These are phyloP conservation scores for Lasioglossum leucozonium DNA, from an alignment of 2,888 invertebrate species.

Conservation along the genomic window DNA sequence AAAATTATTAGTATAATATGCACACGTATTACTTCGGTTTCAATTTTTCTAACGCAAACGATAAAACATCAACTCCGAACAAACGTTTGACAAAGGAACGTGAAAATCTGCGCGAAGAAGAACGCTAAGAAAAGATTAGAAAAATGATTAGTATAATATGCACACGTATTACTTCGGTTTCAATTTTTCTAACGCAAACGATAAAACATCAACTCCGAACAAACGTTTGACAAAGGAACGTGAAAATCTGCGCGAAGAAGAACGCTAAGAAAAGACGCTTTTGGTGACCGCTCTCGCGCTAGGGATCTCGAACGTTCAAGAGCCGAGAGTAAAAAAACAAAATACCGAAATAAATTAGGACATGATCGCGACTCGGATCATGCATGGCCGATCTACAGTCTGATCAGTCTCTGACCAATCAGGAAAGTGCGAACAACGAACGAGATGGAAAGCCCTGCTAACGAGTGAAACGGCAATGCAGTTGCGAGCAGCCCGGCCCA, in stretches of 20 bases:
- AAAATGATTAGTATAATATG: too few relatives aligned
- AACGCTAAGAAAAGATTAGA: neutral
- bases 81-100: neutral
- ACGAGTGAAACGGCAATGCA: conserved; percentile 83
- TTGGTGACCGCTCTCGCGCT: conserved; percentile 65
- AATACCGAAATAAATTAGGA: conserved; percentile 52
- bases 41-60: too few relatives aligned
- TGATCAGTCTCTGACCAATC: conserved; percentile 80
- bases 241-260: neutral
- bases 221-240: neutral
- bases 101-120: neutral
- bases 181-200: too few relatives aligned
- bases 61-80: neutral
- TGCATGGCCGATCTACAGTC: conserved; percentile 71
- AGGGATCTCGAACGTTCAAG: conserved; percentile 54
- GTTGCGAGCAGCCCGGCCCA: conserved; percentile 83
- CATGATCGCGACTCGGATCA: conserved; percentile 71
- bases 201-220: neutral
- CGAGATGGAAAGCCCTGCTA: conserved; percentile 85
- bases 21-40: too few relatives aligned
- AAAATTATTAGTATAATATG: too few relatives aligned
- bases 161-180: too few relatives aligned
- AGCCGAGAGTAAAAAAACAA: conserved; percentile 27
- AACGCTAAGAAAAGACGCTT: conserved; percentile 28
- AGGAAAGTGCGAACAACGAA: conserved; percentile 87